Evolutionary conservation across 2,113 vertebrate genomes (phyloP).

Genomic region (Himantopus leucocephalus): DNA sequence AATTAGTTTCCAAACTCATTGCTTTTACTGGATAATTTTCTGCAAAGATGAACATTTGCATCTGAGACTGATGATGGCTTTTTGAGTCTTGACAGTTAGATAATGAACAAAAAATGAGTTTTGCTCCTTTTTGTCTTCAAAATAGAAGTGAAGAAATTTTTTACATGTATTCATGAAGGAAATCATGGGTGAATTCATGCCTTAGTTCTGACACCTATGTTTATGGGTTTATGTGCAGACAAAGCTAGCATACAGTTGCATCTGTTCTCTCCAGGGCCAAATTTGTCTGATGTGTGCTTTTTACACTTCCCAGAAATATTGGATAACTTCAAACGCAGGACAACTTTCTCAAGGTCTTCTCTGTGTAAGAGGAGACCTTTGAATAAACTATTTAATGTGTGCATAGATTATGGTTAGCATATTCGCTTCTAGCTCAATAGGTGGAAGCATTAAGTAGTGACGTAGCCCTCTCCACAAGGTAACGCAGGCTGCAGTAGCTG

Average conservation of each 20-base stretch:
- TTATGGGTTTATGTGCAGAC: background rate
- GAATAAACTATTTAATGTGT: background rate
- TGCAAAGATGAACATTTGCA: background rate
- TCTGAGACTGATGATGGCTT: background rate
- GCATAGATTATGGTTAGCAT: background rate
- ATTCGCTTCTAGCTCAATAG: background rate
- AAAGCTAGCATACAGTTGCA: background rate
- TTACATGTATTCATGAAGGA: background rate
- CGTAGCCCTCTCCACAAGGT: background rate
- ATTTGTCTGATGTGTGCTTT: background rate
- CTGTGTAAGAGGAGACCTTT: background rate
- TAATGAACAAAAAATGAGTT: background rate
- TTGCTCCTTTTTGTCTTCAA: background rate
- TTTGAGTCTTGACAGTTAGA: background rate
- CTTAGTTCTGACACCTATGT: background rate
- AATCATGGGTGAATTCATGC: background rate
- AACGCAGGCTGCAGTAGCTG: background rate
- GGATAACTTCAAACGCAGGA: background rate
- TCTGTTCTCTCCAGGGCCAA: background rate
- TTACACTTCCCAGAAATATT: background rate
- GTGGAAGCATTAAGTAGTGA: background rate
- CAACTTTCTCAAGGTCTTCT: background rate
- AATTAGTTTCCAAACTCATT: background rate
- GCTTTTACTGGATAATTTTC: background rate
- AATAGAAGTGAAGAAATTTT: background rate